A percentile compares a stretch with the other conserved stretches of the same genome.
phyloP scores from a whole-genome alignment of 2,797 vertebrate genomes.

The Euthynnus affinis region DNA sequence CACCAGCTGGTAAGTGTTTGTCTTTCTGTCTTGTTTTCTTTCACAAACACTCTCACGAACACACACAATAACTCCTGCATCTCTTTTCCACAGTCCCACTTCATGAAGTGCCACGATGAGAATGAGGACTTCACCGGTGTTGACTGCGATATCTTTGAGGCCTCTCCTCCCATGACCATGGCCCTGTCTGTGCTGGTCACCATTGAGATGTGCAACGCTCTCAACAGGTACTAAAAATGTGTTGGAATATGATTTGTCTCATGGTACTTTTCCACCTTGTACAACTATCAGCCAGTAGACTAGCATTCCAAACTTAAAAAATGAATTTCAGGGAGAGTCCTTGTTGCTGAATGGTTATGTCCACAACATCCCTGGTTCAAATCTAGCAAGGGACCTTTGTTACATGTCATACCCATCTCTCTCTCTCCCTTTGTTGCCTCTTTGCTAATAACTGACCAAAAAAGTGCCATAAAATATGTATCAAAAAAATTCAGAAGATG shows the following conservation, averaged over 20 bases:
- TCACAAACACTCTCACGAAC: not conserved
- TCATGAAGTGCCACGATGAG: constrained; percentile 93
- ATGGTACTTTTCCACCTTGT: no score
- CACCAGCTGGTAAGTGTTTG: constrained; percentile 91
- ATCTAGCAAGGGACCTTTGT: no score
- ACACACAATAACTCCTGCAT: constrained; percentile 3
- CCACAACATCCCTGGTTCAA: no score
- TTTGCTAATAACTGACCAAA: no score
- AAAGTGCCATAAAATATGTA: no score
- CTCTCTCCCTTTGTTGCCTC: no score
- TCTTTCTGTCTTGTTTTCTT: not conserved
- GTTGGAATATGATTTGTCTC: not conserved
- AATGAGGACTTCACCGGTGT: constrained; percentile 87
- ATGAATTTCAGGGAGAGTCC: no score
- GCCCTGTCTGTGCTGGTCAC: constrained; percentile 96
- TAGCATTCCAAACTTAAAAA: no score
- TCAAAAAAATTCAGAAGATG: no score
- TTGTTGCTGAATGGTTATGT: no score
- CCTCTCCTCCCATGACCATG: constrained; percentile 94
- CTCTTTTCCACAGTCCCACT: constrained; percentile 88
- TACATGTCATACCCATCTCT: no score
- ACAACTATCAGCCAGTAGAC: no score
- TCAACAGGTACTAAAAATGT: constrained; percentile 88
- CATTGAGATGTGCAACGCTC: constrained; percentile 97
- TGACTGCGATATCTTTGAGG: constrained; percentile 92